Conservation (phyloP, 2,797 vertebrate species). For the Caiman crocodilus region DNA sequence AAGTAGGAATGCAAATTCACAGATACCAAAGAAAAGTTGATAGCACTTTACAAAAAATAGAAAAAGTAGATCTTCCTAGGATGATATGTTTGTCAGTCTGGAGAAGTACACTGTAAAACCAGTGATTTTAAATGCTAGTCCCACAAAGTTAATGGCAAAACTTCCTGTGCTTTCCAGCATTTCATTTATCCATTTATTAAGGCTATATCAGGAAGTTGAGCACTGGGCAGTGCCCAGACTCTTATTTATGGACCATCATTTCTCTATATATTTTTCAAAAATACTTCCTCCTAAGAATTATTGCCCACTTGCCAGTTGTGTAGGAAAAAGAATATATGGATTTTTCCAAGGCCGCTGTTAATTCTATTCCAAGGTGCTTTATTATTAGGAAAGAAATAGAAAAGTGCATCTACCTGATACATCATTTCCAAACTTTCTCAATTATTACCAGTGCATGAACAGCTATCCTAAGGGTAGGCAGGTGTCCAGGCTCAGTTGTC, state of each 20-base stretch:
- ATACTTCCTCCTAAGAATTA: background rate
- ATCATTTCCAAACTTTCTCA: background rate
- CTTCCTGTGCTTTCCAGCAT: background rate
- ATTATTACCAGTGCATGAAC: background rate
- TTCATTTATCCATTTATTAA: background rate
- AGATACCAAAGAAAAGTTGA: background rate
- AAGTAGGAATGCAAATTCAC: too few species aligned
- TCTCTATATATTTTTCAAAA: background rate
- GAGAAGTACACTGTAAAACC: background rate
- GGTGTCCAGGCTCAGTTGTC: background rate
- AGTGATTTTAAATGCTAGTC: background rate
- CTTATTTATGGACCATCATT: background rate
- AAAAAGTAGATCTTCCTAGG: background rate
- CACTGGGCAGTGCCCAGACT: background rate
- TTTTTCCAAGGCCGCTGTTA: background rate
- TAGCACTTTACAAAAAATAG: background rate
- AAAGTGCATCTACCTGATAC: background rate
- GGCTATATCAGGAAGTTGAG: background rate
- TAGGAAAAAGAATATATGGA: background rate
- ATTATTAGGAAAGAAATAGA: background rate
- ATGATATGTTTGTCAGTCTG: background rate
- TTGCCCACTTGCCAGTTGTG: background rate
- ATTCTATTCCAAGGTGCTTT: background rate
- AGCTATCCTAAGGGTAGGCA: background rate
- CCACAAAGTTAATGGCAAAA: background rate